Evolutionary conservation across 2,797 vertebrate species (phyloP), one percentile per base, ranked within the genome.

Genomic region (Enteromius paludinosus): DNA sequence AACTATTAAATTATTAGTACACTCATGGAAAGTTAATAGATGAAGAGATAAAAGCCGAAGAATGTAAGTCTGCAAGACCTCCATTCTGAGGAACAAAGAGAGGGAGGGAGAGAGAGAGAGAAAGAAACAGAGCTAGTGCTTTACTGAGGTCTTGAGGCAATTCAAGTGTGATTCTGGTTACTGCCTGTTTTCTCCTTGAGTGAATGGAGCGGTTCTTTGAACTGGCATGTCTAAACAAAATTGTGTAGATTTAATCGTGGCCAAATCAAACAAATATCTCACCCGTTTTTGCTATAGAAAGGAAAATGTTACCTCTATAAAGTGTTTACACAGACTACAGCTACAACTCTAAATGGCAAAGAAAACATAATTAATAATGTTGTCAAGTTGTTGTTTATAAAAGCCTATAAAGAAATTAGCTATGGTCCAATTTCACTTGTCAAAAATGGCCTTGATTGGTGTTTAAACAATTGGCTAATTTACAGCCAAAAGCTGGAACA

Each of bases 151-250:
- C 62, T 78, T 78, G 62, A 78, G 49, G 81, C 78, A 87, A 87
- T 77, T 11, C 78, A 81, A 83, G 65, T 66, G 25, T 83, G 69
- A 64, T 88, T 86, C 56, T 83, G 20, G 33, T 85, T 62, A 85
- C 43, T 43, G 74, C n/a, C 65, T 76, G 84, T 56, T 81, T n/a
- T n/a, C n/a, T n/a, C 43, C 20, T 35, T 81, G 66, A 83, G 56
- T 35, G 69, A 78, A 89, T 86, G 62, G 88, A 89, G 81, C 52
- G 38, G 68, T 76, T 81, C 75, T 91, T 90, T 89, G 83, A 90
- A 88, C 85, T 78, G 59, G 49, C 75, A 41, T 35, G 49, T 86
- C 68, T 87, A 87, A 79, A 77, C 72, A 76, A 65, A 79, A 54
- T 68, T 33, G 30, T 85, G 82, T 74, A 66, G 68, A 82, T 68